Evolutionary conservation across 2,888 invertebrate genomes (phyloP), one percentile per base, ranked within the genome.

Genomic region (Eupithecia centaureata): DNA sequence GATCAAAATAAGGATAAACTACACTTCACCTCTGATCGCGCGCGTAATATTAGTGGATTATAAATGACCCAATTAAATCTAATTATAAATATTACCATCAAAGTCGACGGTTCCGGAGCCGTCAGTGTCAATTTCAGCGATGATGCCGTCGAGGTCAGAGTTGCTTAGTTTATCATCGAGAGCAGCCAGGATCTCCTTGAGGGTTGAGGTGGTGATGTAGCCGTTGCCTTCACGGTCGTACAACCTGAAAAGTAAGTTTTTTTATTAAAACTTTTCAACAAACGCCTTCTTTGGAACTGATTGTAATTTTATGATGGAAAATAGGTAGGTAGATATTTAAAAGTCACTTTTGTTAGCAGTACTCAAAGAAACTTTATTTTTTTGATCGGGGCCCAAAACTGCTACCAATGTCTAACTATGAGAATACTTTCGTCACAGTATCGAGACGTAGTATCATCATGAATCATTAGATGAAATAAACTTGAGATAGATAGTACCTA

Each of bases 51-150:
- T 38, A 38, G n/a, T 0, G 2, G 2, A 18, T 38, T n/a, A 7
- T 38, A 38, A 25, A 51, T 22, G 3, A 25, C 51, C 13, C 0
- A 25, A 25, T 51, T 51, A 5, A 1, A 5, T 4, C 22, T 25
- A 27, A 27, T 27, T 52, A 52, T 15, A 57, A 22, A 32, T 1
- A 57, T 12, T 91, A 98, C 98, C 99, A 94, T 99, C 99, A 89
- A 99, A 99, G 92, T 99, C 99, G 76, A 99, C 99, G 76, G 99
- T 99, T 85, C 99, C 99, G 75, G 98, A 98, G 65, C 99, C 99
- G 90, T 99, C 99, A 71, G 98, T 98, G 92, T 99, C 99, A 82
- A 99, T 99, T 94, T 99, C 99, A 81, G 97, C 96, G 87, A 99
- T 99, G 94, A 99, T 99, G 77, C 98, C 98, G 86, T 99, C 99